Conservation (phyloP, 2,888 invertebrate species). For the Sarcophaga variegata region DNA sequence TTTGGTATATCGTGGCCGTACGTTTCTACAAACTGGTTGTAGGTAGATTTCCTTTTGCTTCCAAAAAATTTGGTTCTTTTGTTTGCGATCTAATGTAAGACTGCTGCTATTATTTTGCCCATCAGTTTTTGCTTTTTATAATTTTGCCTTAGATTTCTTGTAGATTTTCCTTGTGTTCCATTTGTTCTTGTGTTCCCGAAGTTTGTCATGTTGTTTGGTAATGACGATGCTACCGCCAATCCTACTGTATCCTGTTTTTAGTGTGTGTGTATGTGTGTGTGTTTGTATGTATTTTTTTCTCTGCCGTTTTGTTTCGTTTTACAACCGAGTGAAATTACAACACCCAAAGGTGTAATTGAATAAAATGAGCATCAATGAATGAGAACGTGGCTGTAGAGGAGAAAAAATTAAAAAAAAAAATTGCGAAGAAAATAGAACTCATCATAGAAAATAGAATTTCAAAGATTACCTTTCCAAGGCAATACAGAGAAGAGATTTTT, state of each 20-base stretch:
- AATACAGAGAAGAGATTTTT: neutral
- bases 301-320: neutral
- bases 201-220: neutral
- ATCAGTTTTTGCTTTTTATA: too few species aligned
- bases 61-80: too few species aligned
- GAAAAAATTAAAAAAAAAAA: neutral
- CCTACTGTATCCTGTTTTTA: neutral
- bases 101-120: too few species aligned
- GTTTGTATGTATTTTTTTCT: neutral
- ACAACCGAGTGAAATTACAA: conserved; percentile 63
- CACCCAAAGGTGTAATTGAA: conserved; percentile 70
- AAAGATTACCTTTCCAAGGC: neutral
- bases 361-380: conserved; percentile 65
- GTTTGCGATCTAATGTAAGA: too few species aligned
- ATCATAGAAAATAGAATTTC: neutral
- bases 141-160: too few species aligned
- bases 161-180: too few species aligned
- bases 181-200: too few species aligned
- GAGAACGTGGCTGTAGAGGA: conserved; percentile 4
- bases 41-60: too few species aligned
- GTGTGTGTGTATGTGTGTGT: too few species aligned
- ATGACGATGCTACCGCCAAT: neutral
- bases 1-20: too few species aligned
- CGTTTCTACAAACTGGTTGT: too few species aligned
- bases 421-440: neutral